Conservation (phyloP, 2,888 invertebrate species). For the Cheilosia variabilis region DNA sequence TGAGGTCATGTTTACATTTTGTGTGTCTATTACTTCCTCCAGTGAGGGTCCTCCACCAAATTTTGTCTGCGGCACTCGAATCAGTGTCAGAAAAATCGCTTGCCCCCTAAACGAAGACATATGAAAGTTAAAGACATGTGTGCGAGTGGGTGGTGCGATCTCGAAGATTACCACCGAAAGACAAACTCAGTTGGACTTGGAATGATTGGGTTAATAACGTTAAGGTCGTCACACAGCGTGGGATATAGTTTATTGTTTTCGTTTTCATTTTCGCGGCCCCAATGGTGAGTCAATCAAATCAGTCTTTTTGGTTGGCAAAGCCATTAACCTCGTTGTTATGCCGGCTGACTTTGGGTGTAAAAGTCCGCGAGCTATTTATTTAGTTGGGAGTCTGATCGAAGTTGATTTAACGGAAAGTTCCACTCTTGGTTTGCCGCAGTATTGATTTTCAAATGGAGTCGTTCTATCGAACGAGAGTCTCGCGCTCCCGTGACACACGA, state of each 20-base stretch:
- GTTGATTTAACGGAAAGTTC: constrained; percentile 20
- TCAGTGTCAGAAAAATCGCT: constrained; percentile 35
- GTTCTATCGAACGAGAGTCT: constrained; percentile 31
- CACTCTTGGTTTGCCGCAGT: not conserved
- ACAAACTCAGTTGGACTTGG: constrained; percentile 17
- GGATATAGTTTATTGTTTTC: constrained; percentile 14
- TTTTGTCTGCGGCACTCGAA: constrained; percentile 35
- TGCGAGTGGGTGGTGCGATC: constrained; percentile 16
- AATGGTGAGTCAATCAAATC: constrained; percentile 8
- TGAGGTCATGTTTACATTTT: constrained; percentile 42
- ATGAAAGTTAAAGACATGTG: constrained; percentile 6
- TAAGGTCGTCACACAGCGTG: constrained; percentile 52
- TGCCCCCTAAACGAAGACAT: not conserved
- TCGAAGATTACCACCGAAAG: constrained; percentile 6
- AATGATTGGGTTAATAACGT: constrained; percentile 58
- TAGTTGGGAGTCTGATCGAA: not conserved
- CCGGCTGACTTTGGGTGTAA: constrained; percentile 3
- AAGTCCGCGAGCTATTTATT: constrained; percentile 3
- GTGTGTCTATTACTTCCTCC: not conserved
- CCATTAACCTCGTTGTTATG: constrained; percentile 52
- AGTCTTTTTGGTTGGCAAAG: constrained; percentile 8
- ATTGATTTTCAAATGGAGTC: constrained; percentile 25
- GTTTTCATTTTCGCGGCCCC: constrained; percentile 6
- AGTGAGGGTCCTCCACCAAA: not conserved
- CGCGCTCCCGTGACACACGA: constrained; percentile 1